Conservation (phyloP, 2,888 invertebrate species). For the Hyalella azteca region DNA sequence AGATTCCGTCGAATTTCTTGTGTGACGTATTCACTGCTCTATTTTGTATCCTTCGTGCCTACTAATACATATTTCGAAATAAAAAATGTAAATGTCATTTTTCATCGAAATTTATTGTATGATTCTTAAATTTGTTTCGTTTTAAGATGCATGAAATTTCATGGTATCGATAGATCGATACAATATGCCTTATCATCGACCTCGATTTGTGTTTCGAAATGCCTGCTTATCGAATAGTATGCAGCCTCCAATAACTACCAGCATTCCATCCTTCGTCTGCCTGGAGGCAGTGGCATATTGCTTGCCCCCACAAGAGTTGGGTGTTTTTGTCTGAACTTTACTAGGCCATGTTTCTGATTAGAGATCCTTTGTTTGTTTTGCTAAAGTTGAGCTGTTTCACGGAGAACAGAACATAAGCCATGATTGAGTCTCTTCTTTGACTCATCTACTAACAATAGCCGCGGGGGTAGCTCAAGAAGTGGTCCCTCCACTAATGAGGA, state of each 20-base stretch:
- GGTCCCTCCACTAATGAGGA: constrained; percentile 20
- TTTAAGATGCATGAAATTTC: too few species aligned
- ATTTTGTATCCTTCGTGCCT: too few species aligned
- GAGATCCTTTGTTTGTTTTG: neutral
- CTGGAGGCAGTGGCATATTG: constrained; percentile 3
- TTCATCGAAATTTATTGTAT: too few species aligned
- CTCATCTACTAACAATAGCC: neutral
- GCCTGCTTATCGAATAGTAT: too few species aligned
- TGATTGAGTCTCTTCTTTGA: neutral
- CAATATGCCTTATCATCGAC: too few species aligned
- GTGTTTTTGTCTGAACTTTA: constrained; percentile 18
- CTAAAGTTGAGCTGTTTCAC: neutral
- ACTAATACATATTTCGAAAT: too few species aligned
- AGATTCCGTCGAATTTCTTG: too few species aligned
- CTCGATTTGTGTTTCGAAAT: too few species aligned
- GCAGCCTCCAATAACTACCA: neutral
- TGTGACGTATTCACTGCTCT: too few species aligned
- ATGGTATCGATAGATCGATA: too few species aligned
- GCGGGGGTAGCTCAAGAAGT: neutral
- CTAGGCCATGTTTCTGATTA: constrained; percentile 16
- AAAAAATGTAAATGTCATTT: too few species aligned
- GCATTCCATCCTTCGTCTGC: neutral
- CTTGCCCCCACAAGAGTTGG: neutral
- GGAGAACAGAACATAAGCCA: neutral
- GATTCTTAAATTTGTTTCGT: too few species aligned